A percentile compares a stretch with the other conserved stretches of the same genome.
Evolutionary conservation across 2,113 vertebrate species (phyloP).

Genomic region (Stegostoma tigrinum): DNA sequence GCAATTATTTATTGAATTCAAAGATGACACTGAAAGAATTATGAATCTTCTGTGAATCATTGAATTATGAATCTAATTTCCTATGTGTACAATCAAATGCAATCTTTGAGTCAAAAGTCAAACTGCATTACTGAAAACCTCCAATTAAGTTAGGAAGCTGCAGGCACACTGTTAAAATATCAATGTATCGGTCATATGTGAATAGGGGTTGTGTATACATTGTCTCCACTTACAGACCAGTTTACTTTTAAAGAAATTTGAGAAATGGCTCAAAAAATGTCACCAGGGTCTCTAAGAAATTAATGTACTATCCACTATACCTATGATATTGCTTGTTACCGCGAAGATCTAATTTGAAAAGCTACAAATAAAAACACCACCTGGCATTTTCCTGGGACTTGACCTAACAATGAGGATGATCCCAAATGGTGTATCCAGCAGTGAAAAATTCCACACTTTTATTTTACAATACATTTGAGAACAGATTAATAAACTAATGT

Average conservation of each 20-base stretch:
- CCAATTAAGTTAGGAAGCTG: not conserved
- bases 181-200: not conserved
- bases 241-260: not conserved
- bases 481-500: not conserved
- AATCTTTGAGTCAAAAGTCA: not conserved
- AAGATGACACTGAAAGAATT: not conserved
- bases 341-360: not conserved
- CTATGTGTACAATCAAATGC: not conserved
- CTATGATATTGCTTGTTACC: not conserved
- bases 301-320: not conserved
- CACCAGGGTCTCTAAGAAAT: constrained; percentile 2
- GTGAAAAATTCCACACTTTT: not conserved
- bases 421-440: not conserved
- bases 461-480: not conserved
- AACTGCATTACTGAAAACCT: not conserved
- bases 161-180: not conserved
- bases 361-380: not conserved
- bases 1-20: not conserved
- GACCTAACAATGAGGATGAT: not conserved
- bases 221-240: not conserved
- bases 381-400: not conserved
- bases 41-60: not conserved
- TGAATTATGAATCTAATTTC: not conserved
- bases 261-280: constrained; percentile 15
- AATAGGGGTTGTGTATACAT: not conserved